Evolutionary conservation across 2,888 invertebrate genomes (phyloP), one percentile per base, ranked within the genome.

Genomic region (Hemicrepidius hirtus): DNA sequence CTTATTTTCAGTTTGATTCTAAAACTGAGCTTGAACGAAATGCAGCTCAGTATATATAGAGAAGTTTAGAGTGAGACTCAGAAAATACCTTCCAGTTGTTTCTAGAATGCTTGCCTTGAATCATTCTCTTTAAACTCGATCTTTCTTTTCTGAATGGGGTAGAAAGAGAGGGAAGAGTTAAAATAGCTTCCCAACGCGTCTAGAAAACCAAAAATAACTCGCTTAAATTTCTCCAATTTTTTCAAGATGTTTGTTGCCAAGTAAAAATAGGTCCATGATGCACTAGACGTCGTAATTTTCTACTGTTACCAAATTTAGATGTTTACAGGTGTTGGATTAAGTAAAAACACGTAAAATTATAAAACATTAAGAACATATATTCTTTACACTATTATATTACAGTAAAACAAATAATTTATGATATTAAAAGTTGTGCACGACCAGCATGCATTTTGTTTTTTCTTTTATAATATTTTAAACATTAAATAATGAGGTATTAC

Each of bases 361-460:
- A 81, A 81, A 82, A 82, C 80, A 80, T 77, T 81, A 79, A 81
- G 78, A 80, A 81, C 79, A 81, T 66, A 76, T 71, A 79, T 75
- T 70, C 77, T 2, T 71, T 76, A 79, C 73, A 77, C 76, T 78
- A 79, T 74, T 79, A 77, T 76, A 66, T 74, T 75, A 80, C 79
- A 81, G 76, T 77, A 77, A 80, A 78, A 81, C 73, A 80, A 82
- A 80, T 82, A 83, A 82, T 82, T 82, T 82, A 83, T 76, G 68
- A 76, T 78, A 75, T 77, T 76, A 76, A 75, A 72, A 77, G 63
- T 69, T 70, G 80, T 80, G 84, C 84, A 84, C 83, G 85, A 66
- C 85, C 85, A 82, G 85, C 85, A 83, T 84, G 84, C 84, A 82
- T 71, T n/a, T 53, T 71, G 65, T 74, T 24, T 68, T 21, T 75